Evolutionary conservation across 2,888 invertebrate species (phyloP), one percentile per base, ranked within the genome.

Genomic region (Nezara viridula): DNA sequence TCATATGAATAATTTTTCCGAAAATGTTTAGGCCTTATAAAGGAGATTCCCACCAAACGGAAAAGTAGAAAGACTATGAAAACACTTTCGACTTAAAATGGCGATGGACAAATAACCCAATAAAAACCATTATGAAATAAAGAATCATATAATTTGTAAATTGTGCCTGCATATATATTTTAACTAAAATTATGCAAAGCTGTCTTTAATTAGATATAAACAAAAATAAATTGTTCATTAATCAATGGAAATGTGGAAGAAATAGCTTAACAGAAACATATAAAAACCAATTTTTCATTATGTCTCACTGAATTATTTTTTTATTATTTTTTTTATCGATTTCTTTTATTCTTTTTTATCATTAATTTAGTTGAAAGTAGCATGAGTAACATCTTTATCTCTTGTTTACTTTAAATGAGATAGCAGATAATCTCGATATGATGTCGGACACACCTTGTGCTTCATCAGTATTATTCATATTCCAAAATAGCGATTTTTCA

Each of bases 341-440:
- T n/a, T n/a, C n/a, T n/a, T n/a, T n/a, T n/a, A n/a, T n/a, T n/a
- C n/a, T n/a, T n/a, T n/a, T n/a, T 66, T 66, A 19, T 32, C 27
- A 32, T 66, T 32, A 66, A 32, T 66, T 32, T 32, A 32, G 19
- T 66, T n/a, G n/a, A 14, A 60, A 77, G 77, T 77, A 77, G 77
- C 2, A 40, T 40, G 81, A 81, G 24, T 44, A 81, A n/a, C n/a
- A 12, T 81, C 81, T 81, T 66, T 81, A 81, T 81, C 81, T 44
- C 9, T 40, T 81, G 44, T 44, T 81, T 81, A 44, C 44, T 44
- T 81, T 81, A 81, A 81, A 44, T 81, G 44, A 81, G 81, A 81
- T 81, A 81, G n/a, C 81, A 44, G 81, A 44, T 81, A 81, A 81
- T 44, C 81, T 81, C 81, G 81, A 81, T 81, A 81, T 81, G 7